Base-by-base conservation (phyloP, 2,888 invertebrate genomes). In the Lepidonotus clava region DNA sequence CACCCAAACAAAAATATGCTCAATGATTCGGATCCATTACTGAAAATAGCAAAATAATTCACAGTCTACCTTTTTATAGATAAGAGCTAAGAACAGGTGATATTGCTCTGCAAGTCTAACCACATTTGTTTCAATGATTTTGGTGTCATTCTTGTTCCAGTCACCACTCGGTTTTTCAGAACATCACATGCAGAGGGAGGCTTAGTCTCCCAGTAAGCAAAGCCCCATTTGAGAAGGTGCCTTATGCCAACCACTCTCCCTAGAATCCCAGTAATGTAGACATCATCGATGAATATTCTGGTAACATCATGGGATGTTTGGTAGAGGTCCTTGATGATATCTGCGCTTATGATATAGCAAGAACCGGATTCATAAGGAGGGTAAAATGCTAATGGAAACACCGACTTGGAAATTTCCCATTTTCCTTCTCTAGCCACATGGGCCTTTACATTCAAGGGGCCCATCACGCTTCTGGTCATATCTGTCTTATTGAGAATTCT, bases 311-410 rank as follows among this genome's bases (percentile, higher is more conserved):
- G 21, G 8, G 83, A 83, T n/a, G 51, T 18, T 0, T 1, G 4
- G 21, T 38, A 83, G 2, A 83, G 46, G 41, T 83, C 51, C 28
- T 83, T 46, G 18, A 51, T 51, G 32, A 83, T 83, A 40, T 41
- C 83, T 46, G 51, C 41, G 28, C 32, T 41, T 14, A 83, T 83
- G 8, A 83, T 28, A 46, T 83, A 83, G 28, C 41, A 41, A 28
- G 46, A 32, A 1, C 90, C 90, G 4, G 89, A 88, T 56, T 90
- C 89, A 84, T 90, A 90, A 14, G 89, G 88, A 14, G 90, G 90
- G 53, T 80, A 89, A 21, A 34, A 56, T 38, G 77, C 38, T 41
- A 90, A 89, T 1, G 90, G 90, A 51, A 87, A 90, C 18, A 84
- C 80, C 11, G 86, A 87, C 28, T 21, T 40, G 6, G 86, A 38